These are phyloP conservation scores for Caenorhabditis brenneri DNA, from an alignment of 1,140 invertebrate species.

Conservation along the genomic window DNA sequence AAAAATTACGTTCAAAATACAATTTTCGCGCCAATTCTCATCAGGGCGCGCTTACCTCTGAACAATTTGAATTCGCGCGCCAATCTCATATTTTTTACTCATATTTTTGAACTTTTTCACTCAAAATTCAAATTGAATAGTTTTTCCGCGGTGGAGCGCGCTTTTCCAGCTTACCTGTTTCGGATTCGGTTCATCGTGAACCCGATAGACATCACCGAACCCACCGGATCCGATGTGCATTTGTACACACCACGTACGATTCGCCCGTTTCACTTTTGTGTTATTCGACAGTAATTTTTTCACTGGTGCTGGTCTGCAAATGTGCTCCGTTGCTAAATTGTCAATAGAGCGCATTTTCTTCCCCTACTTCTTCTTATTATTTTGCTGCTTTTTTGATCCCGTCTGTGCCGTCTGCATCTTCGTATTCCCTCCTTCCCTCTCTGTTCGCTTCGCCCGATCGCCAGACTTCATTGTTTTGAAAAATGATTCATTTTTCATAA, in stretches of 20 bases:
- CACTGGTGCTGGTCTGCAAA: not conserved
- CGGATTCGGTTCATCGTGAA: not conserved
- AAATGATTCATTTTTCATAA: not conserved
- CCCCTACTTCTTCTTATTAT: not conserved
- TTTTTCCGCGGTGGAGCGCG: not conserved
- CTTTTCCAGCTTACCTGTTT: not conserved
- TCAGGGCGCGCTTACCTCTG: no score
- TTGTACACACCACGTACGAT: not conserved
- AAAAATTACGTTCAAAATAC: no score
- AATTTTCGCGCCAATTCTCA: no score
- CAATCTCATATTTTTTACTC: no score
- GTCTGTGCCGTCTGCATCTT: not conserved
- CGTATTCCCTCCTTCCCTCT: not conserved
- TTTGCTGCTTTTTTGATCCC: not conserved
- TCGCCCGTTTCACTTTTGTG: not conserved
- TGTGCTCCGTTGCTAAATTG: not conserved
- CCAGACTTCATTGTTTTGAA: not conserved
- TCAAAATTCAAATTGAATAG: not conserved
- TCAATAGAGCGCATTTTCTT: not conserved
- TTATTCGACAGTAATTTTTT: not conserved
- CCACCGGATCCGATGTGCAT: not conserved
- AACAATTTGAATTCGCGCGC: no score
- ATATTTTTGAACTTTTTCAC: not conserved
- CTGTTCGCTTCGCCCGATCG: not conserved
- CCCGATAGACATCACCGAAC: conserved; percentile 4